Evolutionary conservation across 2,113 vertebrate genomes (phyloP).

Genomic region (Spilogale gracilis): DNA sequence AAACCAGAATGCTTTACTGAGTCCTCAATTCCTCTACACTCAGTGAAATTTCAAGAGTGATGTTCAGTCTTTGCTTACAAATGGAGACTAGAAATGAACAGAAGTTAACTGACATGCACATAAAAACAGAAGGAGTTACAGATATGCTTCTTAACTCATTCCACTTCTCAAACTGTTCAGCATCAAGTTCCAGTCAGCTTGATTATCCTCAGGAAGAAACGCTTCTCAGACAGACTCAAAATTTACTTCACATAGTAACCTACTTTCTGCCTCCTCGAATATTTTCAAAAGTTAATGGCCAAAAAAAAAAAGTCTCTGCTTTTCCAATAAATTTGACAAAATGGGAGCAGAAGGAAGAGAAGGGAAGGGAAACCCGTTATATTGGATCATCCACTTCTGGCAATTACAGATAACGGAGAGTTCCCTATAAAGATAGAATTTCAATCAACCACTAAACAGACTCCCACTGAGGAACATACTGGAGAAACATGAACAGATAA

Average conservation of each 20-base stretch:
- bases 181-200: neutral
- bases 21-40: neutral
- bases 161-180: neutral
- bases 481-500: conserved; percentile 1
- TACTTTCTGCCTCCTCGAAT: neutral
- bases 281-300: neutral
- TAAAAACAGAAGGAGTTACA: no score
- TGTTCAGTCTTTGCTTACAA: neutral
- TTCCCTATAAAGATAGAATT: neutral
- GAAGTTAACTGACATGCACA: neutral
- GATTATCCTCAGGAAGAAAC: no score
- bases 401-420: conserved; percentile 5
- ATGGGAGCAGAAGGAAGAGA: no score
- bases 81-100: neutral
- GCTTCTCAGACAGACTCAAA: neutral
- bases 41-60: neutral
- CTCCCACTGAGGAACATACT: conserved; percentile 52
- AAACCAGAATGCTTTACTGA: neutral
- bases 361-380: neutral
- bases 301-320: neutral
- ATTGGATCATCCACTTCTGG: neutral
- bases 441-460: conserved; percentile 65
- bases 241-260: neutral
- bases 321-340: neutral
- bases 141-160: accelerated